Conservation (phyloP, 2,888 invertebrate genomes). For the Eustalomyia histrio region DNA sequence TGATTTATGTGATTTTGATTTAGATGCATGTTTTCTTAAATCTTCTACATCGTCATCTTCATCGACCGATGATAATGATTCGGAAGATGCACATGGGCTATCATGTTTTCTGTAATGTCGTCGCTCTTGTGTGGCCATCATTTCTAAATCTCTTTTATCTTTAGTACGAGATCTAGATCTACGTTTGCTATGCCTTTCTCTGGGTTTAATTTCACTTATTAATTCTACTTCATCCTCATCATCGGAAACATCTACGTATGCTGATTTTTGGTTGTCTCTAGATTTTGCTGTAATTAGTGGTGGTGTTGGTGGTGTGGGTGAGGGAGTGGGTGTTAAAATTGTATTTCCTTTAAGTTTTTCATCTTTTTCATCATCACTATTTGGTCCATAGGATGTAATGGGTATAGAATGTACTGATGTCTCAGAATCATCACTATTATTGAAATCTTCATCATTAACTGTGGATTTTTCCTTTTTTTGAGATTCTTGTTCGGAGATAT, state of each 20-base stretch:
- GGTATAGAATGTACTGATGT: conserved; percentile 79
- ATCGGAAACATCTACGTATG: conserved; percentile 47
- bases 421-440: conserved; percentile 72
- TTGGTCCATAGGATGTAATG: conserved; percentile 76
- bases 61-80: conserved; percentile 31
- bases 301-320: conserved; percentile 22
- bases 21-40: conserved; percentile 26
- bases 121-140: neutral
- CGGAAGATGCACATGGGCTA: conserved; percentile 41
- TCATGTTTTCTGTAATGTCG: conserved; percentile 56
- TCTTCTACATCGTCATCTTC: conserved; percentile 5
- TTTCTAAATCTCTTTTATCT: conserved; percentile 10
- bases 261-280: conserved; percentile 15
- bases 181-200: conserved; percentile 15
- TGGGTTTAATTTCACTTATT: conserved; percentile 37
- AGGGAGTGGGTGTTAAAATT: conserved; percentile 6
- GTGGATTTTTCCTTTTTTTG: conserved; percentile 62
- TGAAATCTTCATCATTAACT: conserved; percentile 56
- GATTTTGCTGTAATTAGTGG: conserved; percentile 12
- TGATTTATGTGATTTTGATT: conserved; percentile 57
- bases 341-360: conserved; percentile 11
- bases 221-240: conserved; percentile 48
- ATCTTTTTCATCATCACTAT: conserved; percentile 70
- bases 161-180: conserved; percentile 42
- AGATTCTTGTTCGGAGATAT: conserved; percentile 49